Evolutionary conservation across 2,797 vertebrate genomes (phyloP).

Genomic region (Gila robusta): DNA sequence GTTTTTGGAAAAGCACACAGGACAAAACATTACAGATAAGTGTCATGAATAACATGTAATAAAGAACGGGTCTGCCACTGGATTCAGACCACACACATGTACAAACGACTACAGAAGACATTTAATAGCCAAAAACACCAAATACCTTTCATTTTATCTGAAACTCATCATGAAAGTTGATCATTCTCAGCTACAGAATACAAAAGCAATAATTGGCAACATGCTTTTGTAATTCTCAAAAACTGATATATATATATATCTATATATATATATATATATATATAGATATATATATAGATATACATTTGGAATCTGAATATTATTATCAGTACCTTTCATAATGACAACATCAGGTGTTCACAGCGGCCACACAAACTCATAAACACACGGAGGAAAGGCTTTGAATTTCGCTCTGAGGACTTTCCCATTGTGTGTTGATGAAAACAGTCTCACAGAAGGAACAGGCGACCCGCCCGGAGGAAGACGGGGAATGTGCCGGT

Average conservation of each 20-base stretch:
- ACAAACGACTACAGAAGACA: not conserved
- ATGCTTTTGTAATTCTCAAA: not conserved
- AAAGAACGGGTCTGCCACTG: not conserved
- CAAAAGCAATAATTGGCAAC: too few relatives aligned
- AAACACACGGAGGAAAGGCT: constrained; percentile 4
- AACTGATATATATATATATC: not conserved
- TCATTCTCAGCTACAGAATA: not conserved
- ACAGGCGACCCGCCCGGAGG: constrained; percentile 74
- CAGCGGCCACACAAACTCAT: constrained; percentile 1
- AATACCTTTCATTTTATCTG: not conserved
- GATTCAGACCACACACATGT: too few relatives aligned
- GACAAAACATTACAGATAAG: not conserved
- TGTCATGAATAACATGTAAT: not conserved
- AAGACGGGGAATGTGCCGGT: constrained; percentile 75
- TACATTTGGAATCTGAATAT: not conserved
- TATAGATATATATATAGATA: too few relatives aligned
- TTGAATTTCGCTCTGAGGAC: constrained; percentile 3
- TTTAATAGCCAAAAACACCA: not conserved
- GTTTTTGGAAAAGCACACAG: not conserved
- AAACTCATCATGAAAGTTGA: not conserved
- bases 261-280: too few relatives aligned
- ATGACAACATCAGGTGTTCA: not conserved
- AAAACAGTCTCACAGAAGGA: constrained; percentile 47
- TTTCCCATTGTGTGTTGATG: constrained; percentile 28
- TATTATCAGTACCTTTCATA: constrained; percentile 4